Percentiles rank a stretch among this genome's conserved stretches.
phyloP scores from a whole-genome alignment of 2,797 vertebrate genomes.

The Gorsachius magnificus region DNA sequence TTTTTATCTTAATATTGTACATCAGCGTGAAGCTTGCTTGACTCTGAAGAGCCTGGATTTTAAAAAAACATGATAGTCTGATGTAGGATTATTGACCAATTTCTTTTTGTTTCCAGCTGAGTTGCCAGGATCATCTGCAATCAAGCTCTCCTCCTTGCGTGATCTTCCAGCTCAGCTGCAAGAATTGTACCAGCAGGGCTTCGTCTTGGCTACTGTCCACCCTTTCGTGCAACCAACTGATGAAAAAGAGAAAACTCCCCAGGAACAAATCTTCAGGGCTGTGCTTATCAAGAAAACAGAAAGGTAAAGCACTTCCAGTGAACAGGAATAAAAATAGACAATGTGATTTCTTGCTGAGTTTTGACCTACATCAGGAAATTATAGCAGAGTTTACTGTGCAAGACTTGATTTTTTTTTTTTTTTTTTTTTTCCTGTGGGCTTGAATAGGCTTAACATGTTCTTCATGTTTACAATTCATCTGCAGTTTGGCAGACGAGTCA shows the following conservation, averaged over 20 bases:
- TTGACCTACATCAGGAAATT: constrained; percentile 71
- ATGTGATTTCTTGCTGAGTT: constrained; percentile 64
- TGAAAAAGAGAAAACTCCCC: constrained; percentile 83
- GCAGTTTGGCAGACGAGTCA: constrained; percentile 26
- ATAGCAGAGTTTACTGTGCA: constrained; percentile 56
- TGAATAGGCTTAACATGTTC: constrained; percentile 56
- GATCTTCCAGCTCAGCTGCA: constrained; percentile 92
- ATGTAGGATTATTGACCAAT: constrained; percentile 41
- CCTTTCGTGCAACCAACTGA: constrained; percentile 91
- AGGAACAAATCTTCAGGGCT: constrained; percentile 92
- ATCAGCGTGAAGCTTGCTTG: background rate
- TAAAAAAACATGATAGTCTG: constrained; percentile 13
- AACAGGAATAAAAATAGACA: constrained; percentile 67
- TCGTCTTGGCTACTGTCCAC: constrained; percentile 88
- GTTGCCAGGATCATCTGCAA: constrained; percentile 86
- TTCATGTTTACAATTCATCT: constrained; percentile 59
- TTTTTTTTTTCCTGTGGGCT: background rate
- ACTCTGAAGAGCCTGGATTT: constrained; percentile 17
- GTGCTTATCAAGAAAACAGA: constrained; percentile 91
- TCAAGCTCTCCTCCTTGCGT: constrained; percentile 88
- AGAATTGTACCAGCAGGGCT: constrained; percentile 96
- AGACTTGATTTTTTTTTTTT: background rate
- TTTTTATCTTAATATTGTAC: background rate
- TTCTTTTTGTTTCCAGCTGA: constrained; percentile 74
- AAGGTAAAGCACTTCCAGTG: constrained; percentile 80